Evolutionary conservation across 2,888 invertebrate genomes (phyloP).

Genomic region (Habroteleia sp.): DNA sequence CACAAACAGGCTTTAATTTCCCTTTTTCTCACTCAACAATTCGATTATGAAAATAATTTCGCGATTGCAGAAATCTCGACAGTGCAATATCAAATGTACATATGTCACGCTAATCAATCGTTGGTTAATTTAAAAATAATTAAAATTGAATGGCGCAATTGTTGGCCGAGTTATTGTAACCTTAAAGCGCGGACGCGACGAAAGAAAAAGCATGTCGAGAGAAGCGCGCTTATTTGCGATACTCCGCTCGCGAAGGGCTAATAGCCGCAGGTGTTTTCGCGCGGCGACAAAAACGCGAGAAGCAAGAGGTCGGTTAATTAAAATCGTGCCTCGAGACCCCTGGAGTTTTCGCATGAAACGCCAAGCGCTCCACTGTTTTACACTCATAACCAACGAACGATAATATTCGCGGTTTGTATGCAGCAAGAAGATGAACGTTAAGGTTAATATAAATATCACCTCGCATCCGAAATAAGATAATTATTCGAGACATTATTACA

Average conservation of each 20-base stretch:
- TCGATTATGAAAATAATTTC: too few species aligned
- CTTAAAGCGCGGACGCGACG: slow-evolving; percentile 8
- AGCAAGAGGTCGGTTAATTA: slow-evolving; percentile 60
- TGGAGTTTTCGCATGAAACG: slow-evolving; percentile 40
- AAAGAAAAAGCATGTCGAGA: slow-evolving; percentile 40
- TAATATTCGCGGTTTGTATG: slow-evolving; percentile 47
- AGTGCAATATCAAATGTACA: too few species aligned
- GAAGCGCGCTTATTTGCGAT: slow-evolving; percentile 50
- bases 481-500: slow-evolving; percentile 23
- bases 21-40: too few species aligned
- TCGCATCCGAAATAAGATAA: slow-evolving; percentile 26
- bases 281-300: slow-evolving; percentile 57
- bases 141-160: slow-evolving; percentile 25
- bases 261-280: slow-evolving; percentile 63
- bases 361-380: slow-evolving; percentile 30
- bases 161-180: slow-evolving; percentile 15
- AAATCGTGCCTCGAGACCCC: slow-evolving; percentile 61
- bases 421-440: slow-evolving; percentile 37
- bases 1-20: too few species aligned
- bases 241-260: slow-evolving; percentile 45
- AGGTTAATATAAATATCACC: slow-evolving; percentile 39
- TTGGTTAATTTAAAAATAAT: slow-evolving; percentile 35
- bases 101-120: too few species aligned
- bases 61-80: slow-evolving; percentile 11
- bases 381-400: slow-evolving; percentile 33